Base-by-base conservation (phyloP, 2,888 invertebrate genomes). In the Hirtodrosophila trivittata region DNA sequence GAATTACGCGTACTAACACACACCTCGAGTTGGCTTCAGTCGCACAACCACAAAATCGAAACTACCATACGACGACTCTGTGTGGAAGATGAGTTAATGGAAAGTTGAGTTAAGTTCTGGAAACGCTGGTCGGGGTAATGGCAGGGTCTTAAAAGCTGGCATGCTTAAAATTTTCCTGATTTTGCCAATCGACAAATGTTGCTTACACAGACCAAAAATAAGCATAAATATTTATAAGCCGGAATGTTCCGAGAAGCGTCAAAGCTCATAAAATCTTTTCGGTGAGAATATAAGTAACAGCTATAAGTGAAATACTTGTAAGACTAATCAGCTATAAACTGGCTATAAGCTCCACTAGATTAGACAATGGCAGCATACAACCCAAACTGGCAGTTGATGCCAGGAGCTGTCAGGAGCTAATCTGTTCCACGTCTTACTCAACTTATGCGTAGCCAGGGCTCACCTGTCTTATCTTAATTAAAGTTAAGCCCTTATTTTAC, bases 181-280 rank as follows among this genome's bases (percentile, higher is more conserved):
- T 78, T 75, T 66, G 72, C 66, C 84, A 83, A 75, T 83, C 80
- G 75, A 74, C 82, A 85, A 85, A 74, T 77, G 85, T 62, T 77
- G 65, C 71, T 71, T 78, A 63, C 56, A 60, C 32, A 43, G 59
- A 14, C 38, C 42, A 37, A 63, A 64, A 81, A 82, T 82, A 77
- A 67, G 62, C 85, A 82, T 74, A 62, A 51, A 64, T 70, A 54
- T 58, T 54, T 65, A 55, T 46, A 59, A 30, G 33, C 5, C 41
- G n/a, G 6, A n/a, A 7, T 16, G 25, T 55, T 60, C 43, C 43
- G 16, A 9, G 30, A 38, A 45, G 13, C 28, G 14, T 9, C 18
- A n/a, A 1, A 13, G 26, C 4, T 6, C 9, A 12, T 1, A 35
- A 28, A 59, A 32, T 37, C 9, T 43, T 0, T 52, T 56, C 28